Conservation (phyloP, 1,140 invertebrate genomes). For the Centruroides sculpturatus region DNA sequence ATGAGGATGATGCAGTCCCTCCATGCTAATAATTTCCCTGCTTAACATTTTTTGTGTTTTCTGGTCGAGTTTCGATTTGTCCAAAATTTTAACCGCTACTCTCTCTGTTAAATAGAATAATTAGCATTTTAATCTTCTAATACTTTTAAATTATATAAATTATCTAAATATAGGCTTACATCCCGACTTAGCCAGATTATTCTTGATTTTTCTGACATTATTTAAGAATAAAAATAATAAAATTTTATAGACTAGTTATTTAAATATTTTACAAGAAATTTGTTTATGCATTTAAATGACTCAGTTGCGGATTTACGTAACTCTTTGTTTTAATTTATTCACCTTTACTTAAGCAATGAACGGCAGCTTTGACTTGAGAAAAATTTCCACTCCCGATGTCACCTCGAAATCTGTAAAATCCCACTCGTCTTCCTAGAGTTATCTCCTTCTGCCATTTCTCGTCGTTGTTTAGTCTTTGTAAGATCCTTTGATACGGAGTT, state of each 20-base stretch:
- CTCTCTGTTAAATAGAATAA: constrained; percentile 36
- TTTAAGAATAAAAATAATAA: too few species aligned
- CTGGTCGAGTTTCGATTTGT: constrained; percentile 61
- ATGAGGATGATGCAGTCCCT: constrained; percentile 61
- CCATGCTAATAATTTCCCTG: constrained; percentile 63
- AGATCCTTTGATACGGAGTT: constrained; percentile 7
- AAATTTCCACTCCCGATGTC: constrained; percentile 75
- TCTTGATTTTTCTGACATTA: too few species aligned
- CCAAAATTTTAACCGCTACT: constrained; percentile 80
- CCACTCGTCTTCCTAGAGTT: constrained; percentile 46
- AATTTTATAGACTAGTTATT: too few species aligned
- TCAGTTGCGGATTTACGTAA: too few species aligned
- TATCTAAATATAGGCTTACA: too few species aligned
- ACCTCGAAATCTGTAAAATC: constrained; percentile 49
- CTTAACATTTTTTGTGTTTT: constrained; percentile 61
- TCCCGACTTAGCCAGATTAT: too few species aligned
- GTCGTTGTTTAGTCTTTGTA: constrained; percentile 28
- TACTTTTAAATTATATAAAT: too few species aligned
- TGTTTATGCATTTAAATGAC: too few species aligned
- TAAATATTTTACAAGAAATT: too few species aligned
- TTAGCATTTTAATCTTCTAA: too few species aligned
- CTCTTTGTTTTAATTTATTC: constrained; percentile 19
- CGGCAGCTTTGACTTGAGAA: constrained; percentile 71
- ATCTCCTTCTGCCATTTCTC: constrained; percentile 42
- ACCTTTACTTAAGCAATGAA: constrained; percentile 71